phyloP scores from a whole-genome alignment of 2,113 vertebrate species.

The Glaucidium brasilianum region DNA sequence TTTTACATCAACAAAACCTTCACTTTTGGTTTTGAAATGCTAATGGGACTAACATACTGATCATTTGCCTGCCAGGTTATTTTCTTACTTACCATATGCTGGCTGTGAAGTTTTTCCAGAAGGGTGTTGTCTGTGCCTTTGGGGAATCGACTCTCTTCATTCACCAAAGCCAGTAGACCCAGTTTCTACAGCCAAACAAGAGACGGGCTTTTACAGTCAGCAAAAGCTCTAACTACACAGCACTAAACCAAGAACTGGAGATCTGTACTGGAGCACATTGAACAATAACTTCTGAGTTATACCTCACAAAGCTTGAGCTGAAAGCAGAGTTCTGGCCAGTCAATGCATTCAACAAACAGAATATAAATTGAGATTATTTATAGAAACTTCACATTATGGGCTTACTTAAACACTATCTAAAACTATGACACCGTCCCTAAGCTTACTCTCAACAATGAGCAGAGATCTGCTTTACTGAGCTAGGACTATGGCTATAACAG shows the following conservation, averaged over 20 bases:
- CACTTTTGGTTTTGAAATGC: conserved; percentile 40
- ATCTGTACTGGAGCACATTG: background rate
- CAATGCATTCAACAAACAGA: background rate
- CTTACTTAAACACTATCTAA: background rate
- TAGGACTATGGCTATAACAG: background rate
- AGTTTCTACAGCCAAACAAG: conserved; percentile 80
- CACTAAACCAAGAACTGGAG: background rate
- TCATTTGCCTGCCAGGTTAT: conserved; percentile 56
- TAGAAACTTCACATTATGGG: background rate
- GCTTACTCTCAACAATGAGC: background rate
- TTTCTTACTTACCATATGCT: conserved; percentile 83
- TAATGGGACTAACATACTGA: conserved; percentile 44
- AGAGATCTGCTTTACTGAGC: background rate
- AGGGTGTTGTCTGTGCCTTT: conserved; percentile 94
- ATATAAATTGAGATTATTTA: background rate
- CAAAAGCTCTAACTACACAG: background rate
- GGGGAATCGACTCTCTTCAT: conserved; percentile 92
- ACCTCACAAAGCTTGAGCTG: background rate
- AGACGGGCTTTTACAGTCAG: conserved; percentile 46
- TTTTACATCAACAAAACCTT: conserved; percentile 39
- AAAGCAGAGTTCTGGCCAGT: background rate
- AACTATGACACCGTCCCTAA: background rate
- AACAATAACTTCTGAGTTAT: background rate
- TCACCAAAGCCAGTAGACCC: conserved; percentile 90
- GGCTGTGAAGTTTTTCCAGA: conserved; percentile 90